Percentiles rank a stretch among this genome's conserved stretches.
These are phyloP conservation scores for Hirtodrosophila cameraria DNA, from an alignment of 2,888 invertebrate genomes.

Conservation along the genomic window DNA sequence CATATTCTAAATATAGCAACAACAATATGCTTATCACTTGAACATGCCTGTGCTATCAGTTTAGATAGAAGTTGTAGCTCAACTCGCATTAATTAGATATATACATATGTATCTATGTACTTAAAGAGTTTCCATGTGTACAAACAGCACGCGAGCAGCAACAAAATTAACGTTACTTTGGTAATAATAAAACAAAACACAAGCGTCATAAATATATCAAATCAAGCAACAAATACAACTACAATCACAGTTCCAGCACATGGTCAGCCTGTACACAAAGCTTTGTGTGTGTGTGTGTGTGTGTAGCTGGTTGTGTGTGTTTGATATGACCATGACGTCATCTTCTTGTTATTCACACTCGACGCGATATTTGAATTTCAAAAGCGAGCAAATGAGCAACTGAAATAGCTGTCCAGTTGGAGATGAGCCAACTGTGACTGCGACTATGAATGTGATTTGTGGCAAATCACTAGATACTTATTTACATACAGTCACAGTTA, in stretches of 20 bases:
- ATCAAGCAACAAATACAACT: background rate
- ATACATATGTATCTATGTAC: too few species aligned
- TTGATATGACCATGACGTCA: conserved; percentile 61
- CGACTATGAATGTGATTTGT: conserved; percentile 2
- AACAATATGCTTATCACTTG: conserved; percentile 5
- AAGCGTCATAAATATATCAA: conserved; percentile 24
- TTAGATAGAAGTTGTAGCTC: background rate
- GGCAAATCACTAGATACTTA: background rate
- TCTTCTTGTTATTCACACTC: conserved; percentile 63
- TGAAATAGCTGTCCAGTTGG: conserved; percentile 21
- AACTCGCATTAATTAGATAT: too few species aligned
- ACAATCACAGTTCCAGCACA: conserved; percentile 7
- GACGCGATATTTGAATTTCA: conserved; percentile 42
- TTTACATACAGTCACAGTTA: background rate
- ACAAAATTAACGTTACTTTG: conserved; percentile 21
- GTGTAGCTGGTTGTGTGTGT: conserved; percentile 12
- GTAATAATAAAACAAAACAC: conserved; percentile 16
- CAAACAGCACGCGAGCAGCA: too few species aligned
- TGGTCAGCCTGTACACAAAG: conserved; percentile 10
- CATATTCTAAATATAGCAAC: background rate
- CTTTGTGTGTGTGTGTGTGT: conserved; percentile 6
- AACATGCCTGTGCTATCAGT: background rate
- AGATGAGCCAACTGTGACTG: conserved; percentile 30
- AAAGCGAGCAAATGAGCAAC: conserved; percentile 25
- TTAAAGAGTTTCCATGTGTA: too few species aligned